Percentiles rank a stretch among this genome's conserved stretches.
Evolutionary conservation across 2,888 invertebrate genomes (phyloP).

Genomic region (Sceliomorpha sp.): DNA sequence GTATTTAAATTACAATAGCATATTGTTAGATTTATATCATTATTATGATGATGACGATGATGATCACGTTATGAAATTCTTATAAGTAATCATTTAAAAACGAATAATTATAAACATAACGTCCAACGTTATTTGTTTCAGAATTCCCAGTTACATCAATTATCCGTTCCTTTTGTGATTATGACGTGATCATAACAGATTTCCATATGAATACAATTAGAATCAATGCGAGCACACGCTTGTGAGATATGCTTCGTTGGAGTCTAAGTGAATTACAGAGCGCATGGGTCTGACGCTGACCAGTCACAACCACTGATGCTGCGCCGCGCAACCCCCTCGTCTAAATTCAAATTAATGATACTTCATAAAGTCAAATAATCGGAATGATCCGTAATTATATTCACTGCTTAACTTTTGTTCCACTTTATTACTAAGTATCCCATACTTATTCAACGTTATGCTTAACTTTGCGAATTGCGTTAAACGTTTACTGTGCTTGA

Average conservation of each 20-base stretch:
- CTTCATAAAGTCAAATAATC: conserved; percentile 38
- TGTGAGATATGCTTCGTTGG: conserved; percentile 31
- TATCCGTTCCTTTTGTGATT: conserved; percentile 13
- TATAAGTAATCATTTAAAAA: no score
- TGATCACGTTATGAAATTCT: no score
- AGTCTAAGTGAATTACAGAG: conserved; percentile 48
- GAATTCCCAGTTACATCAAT: conserved; percentile 19
- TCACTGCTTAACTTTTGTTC: no score
- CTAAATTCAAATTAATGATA: conserved; percentile 34
- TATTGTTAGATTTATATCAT: no score
- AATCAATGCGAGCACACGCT: conserved; percentile 30
- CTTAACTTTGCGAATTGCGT: no score
- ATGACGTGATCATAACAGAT: conserved; percentile 24
- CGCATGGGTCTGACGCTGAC: conserved; percentile 54
- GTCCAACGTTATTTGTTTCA: conserved; percentile 17
- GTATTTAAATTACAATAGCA: no score
- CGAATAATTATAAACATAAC: no score
- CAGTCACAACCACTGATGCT: conserved; percentile 45
- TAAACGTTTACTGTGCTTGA: no score
- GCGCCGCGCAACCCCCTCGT: conserved; percentile 24
- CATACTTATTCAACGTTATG: no score
- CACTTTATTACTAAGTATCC: no score
- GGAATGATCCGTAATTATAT: conserved; percentile 11
- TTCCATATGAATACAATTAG: conserved; percentile 32
- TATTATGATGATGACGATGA: no score